These are phyloP conservation scores for Mesodorylaimus sp. DNA, from an alignment of 2,888 invertebrate species.

Conservation along the genomic window DNA sequence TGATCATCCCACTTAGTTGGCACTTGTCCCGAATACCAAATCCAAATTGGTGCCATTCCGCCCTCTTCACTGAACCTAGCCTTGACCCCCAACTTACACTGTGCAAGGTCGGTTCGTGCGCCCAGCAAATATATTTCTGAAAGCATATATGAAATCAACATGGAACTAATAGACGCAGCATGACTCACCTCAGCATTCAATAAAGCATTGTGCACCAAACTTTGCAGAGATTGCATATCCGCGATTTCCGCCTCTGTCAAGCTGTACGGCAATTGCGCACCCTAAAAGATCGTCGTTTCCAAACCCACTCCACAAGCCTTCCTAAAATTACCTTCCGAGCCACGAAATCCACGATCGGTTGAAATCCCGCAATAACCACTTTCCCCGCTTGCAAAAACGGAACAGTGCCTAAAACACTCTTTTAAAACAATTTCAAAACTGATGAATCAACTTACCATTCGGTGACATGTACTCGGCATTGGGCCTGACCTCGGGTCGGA, in stretches of 20 bases:
- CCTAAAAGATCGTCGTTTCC: constrained; percentile 32
- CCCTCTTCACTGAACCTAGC: neutral
- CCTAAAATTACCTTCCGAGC: constrained; percentile 49
- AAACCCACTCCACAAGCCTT: neutral
- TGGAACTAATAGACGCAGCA: constrained; percentile 17
- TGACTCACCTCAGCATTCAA: constrained; percentile 62
- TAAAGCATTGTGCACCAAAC: constrained; percentile 57
- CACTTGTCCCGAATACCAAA: no score
- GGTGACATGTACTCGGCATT: constrained; percentile 97
- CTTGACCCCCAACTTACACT: neutral
- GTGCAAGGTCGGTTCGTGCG: constrained; percentile 52
- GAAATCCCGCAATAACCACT: constrained; percentile 69
- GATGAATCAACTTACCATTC: constrained; percentile 38
- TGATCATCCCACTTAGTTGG: no score
- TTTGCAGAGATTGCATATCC: constrained; percentile 82
- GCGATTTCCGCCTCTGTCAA: constrained; percentile 57
- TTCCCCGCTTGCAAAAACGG: constrained; percentile 79
- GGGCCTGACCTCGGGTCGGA: constrained; percentile 55
- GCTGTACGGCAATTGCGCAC: constrained; percentile 51
- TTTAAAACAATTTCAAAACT: constrained; percentile 10
- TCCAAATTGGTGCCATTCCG: neutral
- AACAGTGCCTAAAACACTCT: constrained; percentile 51
- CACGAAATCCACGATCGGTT: constrained; percentile 72
- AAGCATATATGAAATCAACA: constrained; percentile 14
- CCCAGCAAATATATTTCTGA: constrained; percentile 67